Percentiles rank a stretch among this genome's conserved stretches.
These are phyloP conservation scores for Apodemus speciosus DNA, from an alignment of 2,113 vertebrate species.

Conservation along the genomic window DNA sequence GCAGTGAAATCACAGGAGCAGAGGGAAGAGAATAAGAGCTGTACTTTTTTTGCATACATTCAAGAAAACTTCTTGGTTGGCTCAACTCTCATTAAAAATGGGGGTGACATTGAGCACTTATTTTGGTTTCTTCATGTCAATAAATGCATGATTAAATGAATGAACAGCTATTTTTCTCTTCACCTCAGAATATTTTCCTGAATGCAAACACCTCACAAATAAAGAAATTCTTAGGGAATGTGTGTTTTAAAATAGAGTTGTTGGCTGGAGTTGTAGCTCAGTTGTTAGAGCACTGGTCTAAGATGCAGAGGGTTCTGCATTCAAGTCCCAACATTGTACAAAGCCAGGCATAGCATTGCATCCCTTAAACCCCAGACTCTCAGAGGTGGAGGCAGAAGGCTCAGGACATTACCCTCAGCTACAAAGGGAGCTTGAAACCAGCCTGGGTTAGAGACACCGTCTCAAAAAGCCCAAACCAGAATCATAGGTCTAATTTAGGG, in stretches of 20 bases:
- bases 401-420: background rate
- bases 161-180: background rate
- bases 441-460: background rate
- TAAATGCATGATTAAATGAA: background rate
- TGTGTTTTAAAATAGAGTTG: background rate
- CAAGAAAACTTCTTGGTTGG: slow-evolving; percentile 53
- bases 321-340: background rate
- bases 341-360: background rate
- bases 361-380: background rate
- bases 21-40: background rate
- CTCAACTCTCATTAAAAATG: background rate
- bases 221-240: background rate
- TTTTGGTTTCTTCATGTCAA: background rate
- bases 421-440: background rate
- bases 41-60: background rate
- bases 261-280: background rate
- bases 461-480: background rate
- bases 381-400: background rate
- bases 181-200: background rate
- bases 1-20: background rate
- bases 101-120: background rate
- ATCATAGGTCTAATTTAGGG: background rate
- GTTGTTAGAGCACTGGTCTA: background rate
- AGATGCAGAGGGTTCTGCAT: background rate
- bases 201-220: background rate